Evolutionary conservation across 1,140 invertebrate species (phyloP), one percentile per base, ranked within the genome.

Genomic region (Meloidogyne chitwoodi): DNA sequence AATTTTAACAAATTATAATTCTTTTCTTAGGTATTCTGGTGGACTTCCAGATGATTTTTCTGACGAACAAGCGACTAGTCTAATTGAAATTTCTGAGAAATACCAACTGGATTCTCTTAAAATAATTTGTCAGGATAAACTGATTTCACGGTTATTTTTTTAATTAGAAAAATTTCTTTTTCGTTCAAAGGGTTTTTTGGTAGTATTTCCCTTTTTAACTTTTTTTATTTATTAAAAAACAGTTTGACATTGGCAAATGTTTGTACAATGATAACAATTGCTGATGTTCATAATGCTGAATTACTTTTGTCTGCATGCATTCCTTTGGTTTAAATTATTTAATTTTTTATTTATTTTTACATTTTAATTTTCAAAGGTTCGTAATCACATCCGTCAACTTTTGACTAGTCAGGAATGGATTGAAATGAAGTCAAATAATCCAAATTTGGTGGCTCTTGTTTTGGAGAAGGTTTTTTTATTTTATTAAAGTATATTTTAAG

Each of bases 51-150:
- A 83, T 19, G 68, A 68, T 12, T 84, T 82, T 68, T 22, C 29
- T 31, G 74, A 87, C 16, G 76, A 79, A 19, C 77, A 85, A 64
- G 80, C 80, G 31, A 63, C 79, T 6, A 72, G 76, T 29, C 66
- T 86, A 48, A 87, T 86, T 38, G 80, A 85, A 74, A 77, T 86
- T 14, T 82, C 84, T 1, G 84, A 86, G 24, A 86, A 86, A 66
- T 86, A 86, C 75, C 78, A 78, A 6, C 73, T 86, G 22, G 78
- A 81, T 16, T 79, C 79, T 11, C 75, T 86, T n/a, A 86, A 86
- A 77, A 69, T 80, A 27, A 62, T 87, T 6, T 87, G 86, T 34
- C 87, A 86, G 29, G 76, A 84, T 44, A 75, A 80, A 41, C 75
- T 86, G 38, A 87, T 84, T 48, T 72, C 70, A 61, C 82, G 85